These are phyloP conservation scores for Dasyurus viverrinus DNA, from an alignment of 2,113 vertebrate species.

Conservation along the genomic window DNA sequence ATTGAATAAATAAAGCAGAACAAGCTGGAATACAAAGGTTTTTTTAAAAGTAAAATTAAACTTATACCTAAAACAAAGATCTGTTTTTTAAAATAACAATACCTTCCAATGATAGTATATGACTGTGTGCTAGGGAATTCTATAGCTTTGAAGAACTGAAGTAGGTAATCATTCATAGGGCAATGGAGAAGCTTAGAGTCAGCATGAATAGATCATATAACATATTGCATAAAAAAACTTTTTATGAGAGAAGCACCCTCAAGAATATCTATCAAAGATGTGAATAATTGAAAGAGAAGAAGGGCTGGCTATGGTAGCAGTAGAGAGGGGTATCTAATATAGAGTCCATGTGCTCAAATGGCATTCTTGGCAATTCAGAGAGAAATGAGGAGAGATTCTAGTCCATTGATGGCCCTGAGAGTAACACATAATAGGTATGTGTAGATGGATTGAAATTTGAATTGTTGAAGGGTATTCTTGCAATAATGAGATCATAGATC, in stretches of 20 bases:
- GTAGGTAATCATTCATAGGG: neutral
- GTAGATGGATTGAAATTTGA: neutral
- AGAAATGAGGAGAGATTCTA: neutral
- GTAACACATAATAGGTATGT: too few species aligned
- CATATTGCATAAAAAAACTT: neutral
- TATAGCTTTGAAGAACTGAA: neutral
- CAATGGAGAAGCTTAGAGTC: neutral
- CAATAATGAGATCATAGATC: neutral
- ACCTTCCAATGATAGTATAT: neutral
- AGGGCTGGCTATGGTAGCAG: neutral
- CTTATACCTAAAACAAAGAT: neutral
- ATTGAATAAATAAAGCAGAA: neutral
- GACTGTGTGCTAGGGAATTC: neutral
- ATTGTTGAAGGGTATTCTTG: neutral
- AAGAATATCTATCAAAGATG: neutral
- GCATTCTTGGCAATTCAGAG: neutral
- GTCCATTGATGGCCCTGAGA: neutral
- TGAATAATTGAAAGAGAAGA: neutral
- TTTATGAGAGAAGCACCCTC: neutral
- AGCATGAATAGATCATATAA: neutral
- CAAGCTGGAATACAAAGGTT: neutral
- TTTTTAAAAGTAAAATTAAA: neutral
- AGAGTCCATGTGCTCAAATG: neutral
- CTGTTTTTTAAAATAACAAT: neutral
- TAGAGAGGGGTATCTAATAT: neutral